A percentile compares a stretch with the other conserved stretches of the same genome.
phyloP scores from a whole-genome alignment of 2,888 invertebrate species.

The Bimastos eiseni region DNA sequence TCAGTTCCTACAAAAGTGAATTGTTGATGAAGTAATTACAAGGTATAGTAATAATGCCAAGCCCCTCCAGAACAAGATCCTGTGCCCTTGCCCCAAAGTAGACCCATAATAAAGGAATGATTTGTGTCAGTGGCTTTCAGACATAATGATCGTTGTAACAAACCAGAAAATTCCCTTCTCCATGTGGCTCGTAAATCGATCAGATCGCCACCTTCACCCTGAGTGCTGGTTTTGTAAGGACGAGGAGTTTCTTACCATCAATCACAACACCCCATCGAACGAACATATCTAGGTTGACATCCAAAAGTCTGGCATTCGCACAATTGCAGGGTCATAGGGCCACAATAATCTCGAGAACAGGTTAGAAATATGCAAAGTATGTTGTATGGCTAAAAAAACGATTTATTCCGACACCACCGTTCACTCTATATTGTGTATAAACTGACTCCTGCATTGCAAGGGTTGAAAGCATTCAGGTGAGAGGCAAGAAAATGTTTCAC shows the following conservation, averaged over 20 bases:
- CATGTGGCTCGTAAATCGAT: background rate
- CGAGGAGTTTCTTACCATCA: background rate
- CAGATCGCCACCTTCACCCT: background rate
- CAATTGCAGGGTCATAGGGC: background rate
- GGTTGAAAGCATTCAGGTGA: background rate
- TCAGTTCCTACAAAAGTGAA: background rate
- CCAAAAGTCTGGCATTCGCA: background rate
- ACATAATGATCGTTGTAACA: background rate
- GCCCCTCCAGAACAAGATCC: background rate
- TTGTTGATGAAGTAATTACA: too few species aligned
- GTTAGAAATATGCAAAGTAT: background rate
- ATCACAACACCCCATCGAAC: background rate
- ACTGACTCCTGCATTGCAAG: background rate
- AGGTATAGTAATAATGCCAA: background rate
- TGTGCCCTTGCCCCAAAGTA: background rate
- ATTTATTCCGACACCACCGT: background rate
- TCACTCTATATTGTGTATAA: background rate
- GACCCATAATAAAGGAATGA: slow-evolving; percentile 18
- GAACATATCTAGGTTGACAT: background rate
- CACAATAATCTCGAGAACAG: background rate
- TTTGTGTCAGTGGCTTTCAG: background rate
- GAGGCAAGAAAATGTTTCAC: background rate
- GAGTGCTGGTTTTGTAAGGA: background rate
- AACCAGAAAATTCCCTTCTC: background rate
- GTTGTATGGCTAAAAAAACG: background rate